A percentile compares a stretch with the other conserved stretches of the same genome.
Evolutionary conservation across 2,113 vertebrate species (phyloP).

Genomic region (Myiagra hebetior): DNA sequence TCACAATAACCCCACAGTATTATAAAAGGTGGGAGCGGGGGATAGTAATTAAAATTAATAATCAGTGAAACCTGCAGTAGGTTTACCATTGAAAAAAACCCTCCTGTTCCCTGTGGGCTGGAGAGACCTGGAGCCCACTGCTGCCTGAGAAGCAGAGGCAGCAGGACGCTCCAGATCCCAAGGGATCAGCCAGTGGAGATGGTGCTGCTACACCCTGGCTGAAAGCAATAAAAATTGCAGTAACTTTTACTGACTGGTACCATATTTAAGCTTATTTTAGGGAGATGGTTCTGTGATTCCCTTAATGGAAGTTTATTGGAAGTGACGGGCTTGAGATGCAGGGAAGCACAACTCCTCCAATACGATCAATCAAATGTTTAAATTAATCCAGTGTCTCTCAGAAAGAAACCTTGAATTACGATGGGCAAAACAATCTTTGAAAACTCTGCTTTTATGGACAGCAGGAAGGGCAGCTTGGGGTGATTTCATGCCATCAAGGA

Average conservation of each 20-base stretch:
- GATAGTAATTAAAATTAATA: neutral
- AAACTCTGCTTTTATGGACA: neutral
- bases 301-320: neutral
- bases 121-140: neutral
- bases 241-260: neutral
- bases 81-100: neutral
- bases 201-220: neutral
- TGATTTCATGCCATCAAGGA: neutral
- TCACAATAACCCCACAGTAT: neutral
- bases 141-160: neutral
- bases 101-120: neutral
- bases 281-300: neutral
- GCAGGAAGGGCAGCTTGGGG: neutral
- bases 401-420: neutral
- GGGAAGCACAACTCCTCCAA: neutral
- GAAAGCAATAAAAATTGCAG: neutral
- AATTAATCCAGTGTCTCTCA: neutral
- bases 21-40: accelerated
- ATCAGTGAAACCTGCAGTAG: neutral
- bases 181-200: neutral
- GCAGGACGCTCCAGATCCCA: neutral
- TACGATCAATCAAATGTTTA: neutral
- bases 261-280: neutral
- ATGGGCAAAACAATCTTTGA: neutral
- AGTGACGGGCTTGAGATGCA: neutral